Conservation (phyloP, 2,888 invertebrate genomes). For the Chirona hameri region DNA sequence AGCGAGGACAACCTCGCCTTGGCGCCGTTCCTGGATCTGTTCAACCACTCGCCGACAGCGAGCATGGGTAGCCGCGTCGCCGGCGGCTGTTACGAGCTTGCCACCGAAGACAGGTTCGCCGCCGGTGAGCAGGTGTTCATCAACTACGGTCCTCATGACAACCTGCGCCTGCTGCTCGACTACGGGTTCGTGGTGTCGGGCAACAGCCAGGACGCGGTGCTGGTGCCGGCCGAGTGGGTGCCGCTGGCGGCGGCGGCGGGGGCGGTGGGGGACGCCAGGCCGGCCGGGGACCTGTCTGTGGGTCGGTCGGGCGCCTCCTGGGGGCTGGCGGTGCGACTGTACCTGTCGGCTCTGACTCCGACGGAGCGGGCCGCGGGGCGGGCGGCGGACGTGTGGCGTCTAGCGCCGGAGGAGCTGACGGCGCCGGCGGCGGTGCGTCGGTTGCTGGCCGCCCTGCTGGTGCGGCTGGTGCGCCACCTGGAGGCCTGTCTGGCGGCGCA, state of each 20-base stretch:
- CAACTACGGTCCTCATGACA: conserved; percentile 79
- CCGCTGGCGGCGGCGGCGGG: conserved; percentile 85
- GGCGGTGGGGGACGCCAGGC: conserved; percentile 55
- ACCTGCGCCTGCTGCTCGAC: conserved; percentile 72
- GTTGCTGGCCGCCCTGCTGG: background rate
- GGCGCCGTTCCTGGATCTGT: conserved; percentile 83
- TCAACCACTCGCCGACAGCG: conserved; percentile 68
- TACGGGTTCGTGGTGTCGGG: conserved; percentile 74
- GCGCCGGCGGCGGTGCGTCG: background rate
- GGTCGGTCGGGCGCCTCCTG: background rate
- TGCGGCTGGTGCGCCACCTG: background rate
- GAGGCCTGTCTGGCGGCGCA: background rate
- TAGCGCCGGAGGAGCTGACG: background rate
- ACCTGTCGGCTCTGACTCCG: background rate
- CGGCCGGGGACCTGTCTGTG: conserved; percentile 39
- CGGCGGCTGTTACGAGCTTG: conserved; percentile 54
- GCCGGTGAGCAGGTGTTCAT: conserved; percentile 77
- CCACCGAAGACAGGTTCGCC: conserved; percentile 54
- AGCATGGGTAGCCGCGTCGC: conserved; percentile 42
- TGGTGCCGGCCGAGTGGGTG: conserved; percentile 58
- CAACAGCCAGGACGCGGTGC: conserved; percentile 65
- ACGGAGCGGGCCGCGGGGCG: background rate
- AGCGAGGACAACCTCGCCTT: conserved; percentile 55
- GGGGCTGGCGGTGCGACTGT: background rate
- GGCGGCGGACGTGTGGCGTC: background rate